Conservation (phyloP, 2,797 vertebrate species). For the Myripristis murdjan region DNA sequence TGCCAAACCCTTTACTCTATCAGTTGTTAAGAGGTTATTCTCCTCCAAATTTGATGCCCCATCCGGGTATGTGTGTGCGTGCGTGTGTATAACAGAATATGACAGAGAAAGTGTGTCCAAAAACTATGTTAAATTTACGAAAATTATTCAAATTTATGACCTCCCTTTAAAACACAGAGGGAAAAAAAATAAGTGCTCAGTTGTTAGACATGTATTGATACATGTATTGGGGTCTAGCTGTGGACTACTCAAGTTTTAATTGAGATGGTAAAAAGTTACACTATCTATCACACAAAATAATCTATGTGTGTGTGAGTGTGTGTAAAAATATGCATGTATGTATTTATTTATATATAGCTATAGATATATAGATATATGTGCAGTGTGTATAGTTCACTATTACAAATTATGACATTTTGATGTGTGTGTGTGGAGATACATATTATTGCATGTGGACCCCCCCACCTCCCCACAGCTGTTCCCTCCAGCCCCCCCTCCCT, state of each 20-base stretch:
- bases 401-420: constrained; percentile 21
- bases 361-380: too few relatives aligned
- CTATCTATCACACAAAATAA: constrained; percentile 9
- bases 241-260: too few relatives aligned
- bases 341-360: too few relatives aligned
- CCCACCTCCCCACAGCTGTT: constrained; percentile 73
- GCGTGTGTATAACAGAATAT: constrained; percentile 20
- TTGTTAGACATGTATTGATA: too few relatives aligned
- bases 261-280: background rate
- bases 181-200: too few relatives aligned
- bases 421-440: constrained; percentile 53
- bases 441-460: constrained; percentile 51
- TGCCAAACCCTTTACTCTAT: constrained; percentile 80
- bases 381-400: background rate
- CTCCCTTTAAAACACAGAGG: too few relatives aligned
- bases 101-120: constrained; percentile 19
- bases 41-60: constrained; percentile 46
- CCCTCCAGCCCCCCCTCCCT: constrained; percentile 55
- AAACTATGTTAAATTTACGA: too few relatives aligned
- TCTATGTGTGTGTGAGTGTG: too few relatives aligned
- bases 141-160: too few relatives aligned
- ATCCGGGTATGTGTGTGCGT: constrained; percentile 33
- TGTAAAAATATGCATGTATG: too few relatives aligned
- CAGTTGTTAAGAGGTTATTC: constrained; percentile 73
- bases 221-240: too few relatives aligned